Base-by-base conservation (phyloP, 2,113 vertebrate genomes). In the Muntiacus reevesi region DNA sequence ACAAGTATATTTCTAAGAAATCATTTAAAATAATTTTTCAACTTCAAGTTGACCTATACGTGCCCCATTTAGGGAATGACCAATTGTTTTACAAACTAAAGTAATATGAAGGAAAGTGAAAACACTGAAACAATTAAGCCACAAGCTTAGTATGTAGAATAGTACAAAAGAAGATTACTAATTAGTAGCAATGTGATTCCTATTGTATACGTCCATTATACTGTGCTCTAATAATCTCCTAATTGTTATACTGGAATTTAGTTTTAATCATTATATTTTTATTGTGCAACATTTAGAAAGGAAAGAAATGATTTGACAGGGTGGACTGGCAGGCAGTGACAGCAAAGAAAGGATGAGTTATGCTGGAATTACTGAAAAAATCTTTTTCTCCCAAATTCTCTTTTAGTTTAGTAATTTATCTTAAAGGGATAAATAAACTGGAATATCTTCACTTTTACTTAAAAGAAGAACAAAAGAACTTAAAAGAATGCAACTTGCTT, bases 311-410 rank as follows among this genome's bases (percentile, higher is more conserved):
- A 47, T 54, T 67, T 91, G 62, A 85, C 83, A 93, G 28, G n/a
- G 27, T 87, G 6, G 67, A 88, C 10, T 36, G 10, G 45, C 6
- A 55, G 67, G 54, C 67, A 52, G 21, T 12, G 13, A 30, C 55
- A 95, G 47, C 52, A 87, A 57, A 79, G 10, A 21, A 86, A 93
- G n/a, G 30, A 62, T 62, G 33, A 82, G 6, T 59, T 88, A 76
- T 76, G 23, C 55, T 94, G 19, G 6, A 95, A 92, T n/a, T 91
- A 19, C 21, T 0, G 11, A 67, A 33, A 55, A 33, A 28, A 52
- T 90, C 71, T 76, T 67, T 76, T 94, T 94, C 52, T 95, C 86
- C 43, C 62, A 81, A 89, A 91, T n/a, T 83, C 57, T 83, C 45
- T 92, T 81, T 47, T 33, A 81, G 13, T 86, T 89, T 82, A 78